Percentiles rank a stretch among this genome's conserved stretches.
Conservation (phyloP, 1,140 invertebrate genomes). For the Drosophila saltans region DNA sequence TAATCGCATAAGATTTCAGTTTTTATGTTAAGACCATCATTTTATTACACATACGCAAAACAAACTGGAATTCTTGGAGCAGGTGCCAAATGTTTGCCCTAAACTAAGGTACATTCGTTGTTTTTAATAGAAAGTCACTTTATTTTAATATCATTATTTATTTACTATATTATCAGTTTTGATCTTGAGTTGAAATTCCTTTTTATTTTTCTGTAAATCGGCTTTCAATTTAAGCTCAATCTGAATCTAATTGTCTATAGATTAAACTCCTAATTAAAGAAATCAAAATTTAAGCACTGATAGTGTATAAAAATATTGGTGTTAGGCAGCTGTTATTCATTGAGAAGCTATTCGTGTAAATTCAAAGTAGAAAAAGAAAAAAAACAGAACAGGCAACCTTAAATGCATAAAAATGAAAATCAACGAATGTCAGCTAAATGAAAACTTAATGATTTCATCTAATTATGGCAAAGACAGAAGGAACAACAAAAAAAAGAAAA, state of each 20-base stretch:
- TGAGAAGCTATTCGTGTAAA: conserved; percentile 41
- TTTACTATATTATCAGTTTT: too few species aligned
- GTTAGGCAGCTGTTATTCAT: conserved; percentile 5
- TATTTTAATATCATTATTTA: too few species aligned
- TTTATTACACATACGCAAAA: conserved; percentile 51
- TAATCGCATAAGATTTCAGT: conserved; percentile 44
- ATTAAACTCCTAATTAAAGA: too few species aligned
- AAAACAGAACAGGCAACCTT: conserved; percentile 33
- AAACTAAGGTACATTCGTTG: background rate
- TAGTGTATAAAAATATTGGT: background rate
- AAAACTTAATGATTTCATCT: conserved; percentile 80
- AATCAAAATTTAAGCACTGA: too few species aligned
- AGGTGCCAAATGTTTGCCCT: conserved; percentile 38
- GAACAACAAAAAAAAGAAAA: conserved; percentile 23
- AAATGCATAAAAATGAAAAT: conserved; percentile 75
- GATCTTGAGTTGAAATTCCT: too few species aligned
- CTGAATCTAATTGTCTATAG: too few species aligned
- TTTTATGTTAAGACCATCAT: conserved; percentile 58
- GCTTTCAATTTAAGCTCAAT: too few species aligned
- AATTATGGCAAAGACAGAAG: conserved; percentile 64
- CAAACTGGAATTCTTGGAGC: conserved; percentile 10
- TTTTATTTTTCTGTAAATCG: too few species aligned
- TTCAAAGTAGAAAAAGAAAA: conserved; percentile 39
- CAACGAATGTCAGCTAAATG: conserved; percentile 68
- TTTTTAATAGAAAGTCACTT: too few species aligned